A percentile compares a stretch with the other conserved stretches of the same genome.
Evolutionary conservation across 2,888 invertebrate species (phyloP).

Genomic region (Branchellion lobata): DNA sequence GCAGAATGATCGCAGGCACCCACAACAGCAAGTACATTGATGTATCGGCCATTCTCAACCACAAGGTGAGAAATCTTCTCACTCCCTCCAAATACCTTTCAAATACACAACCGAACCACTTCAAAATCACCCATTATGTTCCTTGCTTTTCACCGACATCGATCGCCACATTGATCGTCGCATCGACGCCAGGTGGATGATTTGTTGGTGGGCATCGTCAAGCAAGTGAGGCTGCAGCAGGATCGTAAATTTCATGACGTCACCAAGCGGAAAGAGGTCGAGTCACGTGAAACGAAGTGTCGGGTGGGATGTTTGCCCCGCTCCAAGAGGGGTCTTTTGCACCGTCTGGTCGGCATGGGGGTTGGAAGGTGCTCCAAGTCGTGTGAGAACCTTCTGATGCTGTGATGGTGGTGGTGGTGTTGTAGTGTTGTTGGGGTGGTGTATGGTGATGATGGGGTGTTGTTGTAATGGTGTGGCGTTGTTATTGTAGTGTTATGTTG

Average conservation of each 20-base stretch:
- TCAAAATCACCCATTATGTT: no score
- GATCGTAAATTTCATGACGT: neutral
- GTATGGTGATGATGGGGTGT: no score
- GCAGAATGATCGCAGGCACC: slow-evolving; percentile 85
- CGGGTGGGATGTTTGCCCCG: slow-evolving; percentile 41
- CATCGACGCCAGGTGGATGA: slow-evolving; percentile 84
- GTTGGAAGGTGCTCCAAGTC: slow-evolving; percentile 43
- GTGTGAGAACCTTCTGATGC: slow-evolving; percentile 45
- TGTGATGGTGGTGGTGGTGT: no score
- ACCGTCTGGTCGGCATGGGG: slow-evolving; percentile 36
- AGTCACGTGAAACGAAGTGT: slow-evolving; percentile 37
- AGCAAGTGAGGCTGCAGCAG: slow-evolving; percentile 77
- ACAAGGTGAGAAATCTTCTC: no score
- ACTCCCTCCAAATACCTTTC: no score
- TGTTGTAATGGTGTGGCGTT: neutral
- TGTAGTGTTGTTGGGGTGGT: no score
- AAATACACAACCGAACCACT: no score
- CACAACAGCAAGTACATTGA: slow-evolving; percentile 91
- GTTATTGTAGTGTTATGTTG: neutral
- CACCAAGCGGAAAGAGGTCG: neutral
- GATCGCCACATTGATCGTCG: no score
- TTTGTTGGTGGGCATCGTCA: slow-evolving; percentile 84
- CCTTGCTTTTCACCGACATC: no score
- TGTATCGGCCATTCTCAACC: slow-evolving; percentile 92
- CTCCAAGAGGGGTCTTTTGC: slow-evolving; percentile 41